phyloP scores from a whole-genome alignment of 2,888 invertebrate genomes.

The Lithophane semibrunnea region DNA sequence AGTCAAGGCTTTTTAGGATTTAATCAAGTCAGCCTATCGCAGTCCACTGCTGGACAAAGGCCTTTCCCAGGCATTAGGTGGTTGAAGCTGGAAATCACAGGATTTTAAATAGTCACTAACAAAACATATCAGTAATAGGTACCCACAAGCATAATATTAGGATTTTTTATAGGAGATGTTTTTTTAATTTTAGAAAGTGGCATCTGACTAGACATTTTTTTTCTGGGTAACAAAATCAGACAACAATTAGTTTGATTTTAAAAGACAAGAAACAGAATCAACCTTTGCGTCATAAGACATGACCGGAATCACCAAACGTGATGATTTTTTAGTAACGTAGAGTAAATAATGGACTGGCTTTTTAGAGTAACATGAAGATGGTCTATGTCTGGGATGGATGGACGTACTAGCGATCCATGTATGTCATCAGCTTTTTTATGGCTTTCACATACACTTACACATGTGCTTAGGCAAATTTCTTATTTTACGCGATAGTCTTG shows the following conservation, averaged over 20 bases:
- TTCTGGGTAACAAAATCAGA: too few relatives aligned
- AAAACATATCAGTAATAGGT: neutral
- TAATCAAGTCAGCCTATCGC: too few relatives aligned
- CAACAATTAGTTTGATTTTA: neutral
- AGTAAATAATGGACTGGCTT: neutral
- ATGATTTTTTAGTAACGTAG: neutral
- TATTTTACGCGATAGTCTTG: neutral
- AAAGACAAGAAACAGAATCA: neutral
- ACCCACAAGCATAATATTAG: too few relatives aligned
- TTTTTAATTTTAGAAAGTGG: neutral
- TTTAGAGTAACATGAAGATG: neutral
- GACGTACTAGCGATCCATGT: neutral
- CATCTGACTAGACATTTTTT: neutral
- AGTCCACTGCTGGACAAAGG: too few relatives aligned
- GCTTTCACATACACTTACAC: neutral
- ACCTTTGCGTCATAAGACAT: neutral
- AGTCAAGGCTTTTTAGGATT: neutral
- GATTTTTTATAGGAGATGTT: neutral
- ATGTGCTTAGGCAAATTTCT: neutral
- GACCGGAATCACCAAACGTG: neutral
- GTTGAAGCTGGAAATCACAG: neutral
- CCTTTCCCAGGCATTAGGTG: neutral
- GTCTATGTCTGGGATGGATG: too few relatives aligned
- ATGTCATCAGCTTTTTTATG: neutral
- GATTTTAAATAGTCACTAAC: neutral